Conservation (phyloP, 2,888 invertebrate species). For the Deroplatys truncata region DNA sequence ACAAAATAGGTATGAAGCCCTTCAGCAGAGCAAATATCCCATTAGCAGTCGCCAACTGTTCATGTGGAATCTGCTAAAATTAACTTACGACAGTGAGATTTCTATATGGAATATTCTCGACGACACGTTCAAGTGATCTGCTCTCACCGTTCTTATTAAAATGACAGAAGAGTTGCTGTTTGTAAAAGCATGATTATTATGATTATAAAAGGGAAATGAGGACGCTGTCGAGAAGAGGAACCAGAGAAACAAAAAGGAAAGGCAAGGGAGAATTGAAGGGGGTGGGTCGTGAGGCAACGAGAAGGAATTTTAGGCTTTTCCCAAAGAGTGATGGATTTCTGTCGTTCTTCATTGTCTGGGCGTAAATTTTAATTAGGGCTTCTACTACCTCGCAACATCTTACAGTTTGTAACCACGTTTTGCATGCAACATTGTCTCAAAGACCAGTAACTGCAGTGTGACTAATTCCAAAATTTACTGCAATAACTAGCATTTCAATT, state of each 20-base stretch:
- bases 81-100: no score
- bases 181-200: constrained; percentile 10
- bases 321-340: constrained; percentile 24
- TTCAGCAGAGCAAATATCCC: no score
- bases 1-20: no score
- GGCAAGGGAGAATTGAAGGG: neutral
- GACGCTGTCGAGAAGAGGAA: neutral
- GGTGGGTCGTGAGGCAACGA: neutral
- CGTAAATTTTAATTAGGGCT: constrained; percentile 18
- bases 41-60: no score
- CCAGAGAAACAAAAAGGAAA: neutral
- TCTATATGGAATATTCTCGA: no score
- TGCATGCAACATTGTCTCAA: neutral
- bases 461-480: neutral
- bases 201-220: constrained; percentile 14
- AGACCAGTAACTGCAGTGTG: neutral
- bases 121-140: neutral
- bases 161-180: neutral
- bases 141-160: neutral
- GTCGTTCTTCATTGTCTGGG: constrained; percentile 17
- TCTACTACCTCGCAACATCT: constrained; percentile 15
- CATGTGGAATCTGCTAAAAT: no score
- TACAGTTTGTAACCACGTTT: neutral
- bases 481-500: neutral
- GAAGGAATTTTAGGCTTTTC: constrained; percentile 17